Percentiles rank a stretch among this genome's conserved stretches.
Evolutionary conservation across 35 echinoderm and acorn worm genomes (phyloP).

Genomic region (Strongylocentrotus purpuratus): DNA sequence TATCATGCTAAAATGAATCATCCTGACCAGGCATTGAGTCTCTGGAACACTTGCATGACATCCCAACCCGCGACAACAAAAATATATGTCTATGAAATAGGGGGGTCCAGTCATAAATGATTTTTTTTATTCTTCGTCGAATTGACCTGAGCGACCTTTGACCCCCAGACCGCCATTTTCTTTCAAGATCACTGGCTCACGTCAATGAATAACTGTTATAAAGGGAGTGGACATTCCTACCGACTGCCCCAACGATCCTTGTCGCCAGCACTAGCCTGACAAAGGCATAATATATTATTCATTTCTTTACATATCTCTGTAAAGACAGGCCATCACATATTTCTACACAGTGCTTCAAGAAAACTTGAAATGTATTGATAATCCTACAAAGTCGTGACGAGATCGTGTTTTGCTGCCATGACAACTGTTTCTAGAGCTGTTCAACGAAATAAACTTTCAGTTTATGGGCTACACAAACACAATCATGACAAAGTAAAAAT

Average conservation of each 20-base stretch:
- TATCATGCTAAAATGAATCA: too few relatives aligned
- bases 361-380: neutral
- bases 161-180: neutral
- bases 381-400: neutral
- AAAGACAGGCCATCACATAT: neutral
- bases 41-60: too few relatives aligned
- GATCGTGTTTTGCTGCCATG: neutral
- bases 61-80: neutral
- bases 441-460: too few relatives aligned
- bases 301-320: neutral
- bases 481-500: neutral
- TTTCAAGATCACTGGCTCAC: neutral
- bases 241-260: neutral
- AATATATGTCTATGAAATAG: neutral
- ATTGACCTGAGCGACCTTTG: neutral
- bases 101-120: neutral
- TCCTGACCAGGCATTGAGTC: too few relatives aligned
- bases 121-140: neutral
- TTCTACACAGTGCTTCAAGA: neutral
- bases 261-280: neutral
- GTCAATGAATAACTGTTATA: neutral
- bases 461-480: neutral
- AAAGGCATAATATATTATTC: neutral
- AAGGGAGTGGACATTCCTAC: neutral
- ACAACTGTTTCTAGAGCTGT: too few relatives aligned